phyloP scores from a whole-genome alignment of 2,888 invertebrate genomes.

The Calliphora vomitoria region DNA sequence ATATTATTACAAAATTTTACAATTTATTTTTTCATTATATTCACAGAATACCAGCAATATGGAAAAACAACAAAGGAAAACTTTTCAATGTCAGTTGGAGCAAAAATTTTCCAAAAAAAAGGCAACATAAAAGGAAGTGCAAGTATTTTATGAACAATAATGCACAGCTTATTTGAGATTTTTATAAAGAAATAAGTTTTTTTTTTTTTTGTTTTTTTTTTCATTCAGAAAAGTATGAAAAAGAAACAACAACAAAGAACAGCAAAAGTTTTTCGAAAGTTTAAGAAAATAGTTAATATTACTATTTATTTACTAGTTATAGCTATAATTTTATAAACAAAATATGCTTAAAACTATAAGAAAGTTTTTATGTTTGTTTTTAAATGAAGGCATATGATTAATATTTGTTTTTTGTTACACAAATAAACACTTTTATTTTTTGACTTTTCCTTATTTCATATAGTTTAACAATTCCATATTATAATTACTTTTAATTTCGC shows the following conservation, averaged over 20 bases:
- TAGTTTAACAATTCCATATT: background rate
- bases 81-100: slow-evolving; percentile 47
- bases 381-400: background rate
- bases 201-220: too few species aligned
- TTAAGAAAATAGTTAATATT: background rate
- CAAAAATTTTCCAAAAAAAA: background rate
- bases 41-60: slow-evolving; percentile 3
- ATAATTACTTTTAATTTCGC: background rate
- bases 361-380: background rate
- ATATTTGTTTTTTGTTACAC: background rate
- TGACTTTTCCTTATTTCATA: background rate
- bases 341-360: background rate
- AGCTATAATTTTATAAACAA: too few species aligned
- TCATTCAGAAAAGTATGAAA: too few species aligned
- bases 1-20: slow-evolving; percentile 26
- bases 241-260: too few species aligned
- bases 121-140: background rate
- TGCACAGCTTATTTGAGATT: too few species aligned
- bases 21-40: slow-evolving; percentile 8
- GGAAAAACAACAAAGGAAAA: slow-evolving; percentile 25
- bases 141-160: slow-evolving; percentile 8
- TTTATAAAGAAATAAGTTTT: too few species aligned
- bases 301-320: background rate
- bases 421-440: background rate
- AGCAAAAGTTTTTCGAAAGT: background rate